phyloP scores from a whole-genome alignment of 1,140 invertebrate species.

The Paralvinella palmiformis region DNA sequence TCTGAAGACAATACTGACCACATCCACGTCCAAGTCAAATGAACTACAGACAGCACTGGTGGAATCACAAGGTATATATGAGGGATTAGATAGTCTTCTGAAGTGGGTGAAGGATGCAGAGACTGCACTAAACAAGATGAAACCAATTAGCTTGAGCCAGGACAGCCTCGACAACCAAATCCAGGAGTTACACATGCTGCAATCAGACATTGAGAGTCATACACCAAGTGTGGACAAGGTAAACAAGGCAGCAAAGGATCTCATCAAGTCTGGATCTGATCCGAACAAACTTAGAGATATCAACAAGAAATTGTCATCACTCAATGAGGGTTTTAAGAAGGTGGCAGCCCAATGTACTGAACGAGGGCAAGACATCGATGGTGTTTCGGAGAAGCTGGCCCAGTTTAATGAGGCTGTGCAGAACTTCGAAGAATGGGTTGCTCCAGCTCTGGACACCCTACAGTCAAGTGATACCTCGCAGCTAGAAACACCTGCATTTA shows the following conservation, averaged over 20 bases:
- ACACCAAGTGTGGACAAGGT: constrained; percentile 77
- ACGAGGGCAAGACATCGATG: constrained; percentile 73
- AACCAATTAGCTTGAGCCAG: constrained; percentile 78
- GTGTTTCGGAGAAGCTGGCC: constrained; percentile 65
- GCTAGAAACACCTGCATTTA: constrained; percentile 64
- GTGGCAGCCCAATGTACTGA: constrained; percentile 71
- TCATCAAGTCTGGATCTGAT: constrained; percentile 75
- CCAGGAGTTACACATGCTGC: constrained; percentile 70
- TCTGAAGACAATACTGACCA: constrained; percentile 61
- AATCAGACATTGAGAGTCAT: constrained; percentile 78
- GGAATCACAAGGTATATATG: constrained; percentile 89
- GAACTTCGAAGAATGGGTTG: constrained; percentile 48
- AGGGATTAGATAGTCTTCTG: constrained; percentile 78
- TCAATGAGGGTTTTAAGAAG: constrained; percentile 76
- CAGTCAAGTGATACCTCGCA: constrained; percentile 67
- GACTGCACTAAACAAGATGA: constrained; percentile 63
- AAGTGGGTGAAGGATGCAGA: constrained; percentile 80
- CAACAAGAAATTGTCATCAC: constrained; percentile 78
- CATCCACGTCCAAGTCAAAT: constrained; percentile 60
- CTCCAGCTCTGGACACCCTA: constrained; percentile 64
- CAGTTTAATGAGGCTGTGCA: constrained; percentile 65
- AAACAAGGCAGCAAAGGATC: constrained; percentile 67
- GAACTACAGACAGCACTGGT: constrained; percentile 79
- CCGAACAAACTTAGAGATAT: constrained; percentile 81
- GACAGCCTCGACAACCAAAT: constrained; percentile 86